Evolutionary conservation across 2,888 invertebrate genomes (phyloP).

Genomic region (Keiferia lycopersicella): DNA sequence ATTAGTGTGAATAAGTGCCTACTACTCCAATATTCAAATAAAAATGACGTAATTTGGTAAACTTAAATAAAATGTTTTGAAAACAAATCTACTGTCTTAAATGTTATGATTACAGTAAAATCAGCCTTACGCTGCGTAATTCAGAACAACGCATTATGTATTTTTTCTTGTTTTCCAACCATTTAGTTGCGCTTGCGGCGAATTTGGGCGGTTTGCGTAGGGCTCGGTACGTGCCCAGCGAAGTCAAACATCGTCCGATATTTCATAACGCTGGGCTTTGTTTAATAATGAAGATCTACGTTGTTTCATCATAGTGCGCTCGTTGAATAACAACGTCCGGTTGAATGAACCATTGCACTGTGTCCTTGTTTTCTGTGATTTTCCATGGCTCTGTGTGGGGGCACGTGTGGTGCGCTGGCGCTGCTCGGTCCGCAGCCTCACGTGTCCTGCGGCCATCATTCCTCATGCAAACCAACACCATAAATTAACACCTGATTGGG

Average conservation of each 20-base stretch:
- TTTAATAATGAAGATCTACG: slow-evolving; percentile 74
- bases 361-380: slow-evolving; percentile 81
- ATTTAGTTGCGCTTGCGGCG: slow-evolving; percentile 18
- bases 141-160: not conserved
- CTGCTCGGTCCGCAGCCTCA: slow-evolving; percentile 43
- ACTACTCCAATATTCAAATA: too few species aligned
- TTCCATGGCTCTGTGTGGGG: slow-evolving; percentile 58
- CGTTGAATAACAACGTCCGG: slow-evolving; percentile 78
- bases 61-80: too few species aligned
- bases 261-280: slow-evolving; percentile 71
- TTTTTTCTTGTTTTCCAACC: slow-evolving; percentile 9
- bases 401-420: slow-evolving; percentile 57
- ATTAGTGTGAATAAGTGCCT: too few species aligned
- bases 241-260: slow-evolving; percentile 55
- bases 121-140: not conserved
- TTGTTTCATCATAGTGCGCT: slow-evolving; percentile 76
- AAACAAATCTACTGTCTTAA: not conserved
- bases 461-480: slow-evolving; percentile 55
- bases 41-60: too few species aligned
- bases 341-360: slow-evolving; percentile 80
- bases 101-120: not conserved
- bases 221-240: slow-evolving; percentile 55
- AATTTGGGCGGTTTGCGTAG: slow-evolving; percentile 48
- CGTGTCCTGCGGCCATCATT: slow-evolving; percentile 50
- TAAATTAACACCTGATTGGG: slow-evolving; percentile 53